These are phyloP conservation scores for Megaptera novaeangliae DNA, from an alignment of 2,113 vertebrate genomes.

Conservation along the genomic window DNA sequence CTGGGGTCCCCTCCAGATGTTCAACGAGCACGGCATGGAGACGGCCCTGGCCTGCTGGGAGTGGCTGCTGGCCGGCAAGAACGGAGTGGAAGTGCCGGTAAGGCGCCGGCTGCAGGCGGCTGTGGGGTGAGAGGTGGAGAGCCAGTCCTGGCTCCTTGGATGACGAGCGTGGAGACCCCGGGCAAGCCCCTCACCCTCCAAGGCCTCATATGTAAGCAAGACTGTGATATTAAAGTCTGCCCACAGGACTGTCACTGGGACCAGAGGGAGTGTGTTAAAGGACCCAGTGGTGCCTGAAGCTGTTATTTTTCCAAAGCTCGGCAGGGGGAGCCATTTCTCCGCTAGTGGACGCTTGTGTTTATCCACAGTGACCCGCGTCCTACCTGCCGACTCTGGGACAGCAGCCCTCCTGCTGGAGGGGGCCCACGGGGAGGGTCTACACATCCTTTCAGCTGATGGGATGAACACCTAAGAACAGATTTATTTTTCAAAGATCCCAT, in stretches of 20 bases:
- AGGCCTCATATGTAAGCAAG: neutral
- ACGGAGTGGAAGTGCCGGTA: slow-evolving; percentile 95
- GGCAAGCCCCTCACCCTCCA: neutral
- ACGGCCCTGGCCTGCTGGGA: slow-evolving; percentile 98
- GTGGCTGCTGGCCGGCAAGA: slow-evolving; percentile 96
- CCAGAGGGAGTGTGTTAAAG: too few species aligned
- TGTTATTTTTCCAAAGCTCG: neutral
- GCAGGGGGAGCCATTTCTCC: neutral
- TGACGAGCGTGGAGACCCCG: neutral
- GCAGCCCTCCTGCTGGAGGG: neutral
- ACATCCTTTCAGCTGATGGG: neutral
- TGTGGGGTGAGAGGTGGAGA: accelerated
- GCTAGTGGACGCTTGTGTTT: neutral
- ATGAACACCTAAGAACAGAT: neutral
- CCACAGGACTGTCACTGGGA: accelerated
- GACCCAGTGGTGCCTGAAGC: neutral
- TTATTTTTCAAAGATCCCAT: neutral
- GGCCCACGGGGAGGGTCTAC: neutral
- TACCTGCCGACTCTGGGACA: neutral
- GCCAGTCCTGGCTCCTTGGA: neutral
- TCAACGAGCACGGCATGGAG: slow-evolving; percentile 95
- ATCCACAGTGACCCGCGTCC: neutral
- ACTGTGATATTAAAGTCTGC: neutral
- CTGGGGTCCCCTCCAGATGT: slow-evolving; percentile 96
- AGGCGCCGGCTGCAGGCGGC: neutral